Conservation (phyloP, 2,113 vertebrate genomes). For the Clarias batrachus region DNA sequence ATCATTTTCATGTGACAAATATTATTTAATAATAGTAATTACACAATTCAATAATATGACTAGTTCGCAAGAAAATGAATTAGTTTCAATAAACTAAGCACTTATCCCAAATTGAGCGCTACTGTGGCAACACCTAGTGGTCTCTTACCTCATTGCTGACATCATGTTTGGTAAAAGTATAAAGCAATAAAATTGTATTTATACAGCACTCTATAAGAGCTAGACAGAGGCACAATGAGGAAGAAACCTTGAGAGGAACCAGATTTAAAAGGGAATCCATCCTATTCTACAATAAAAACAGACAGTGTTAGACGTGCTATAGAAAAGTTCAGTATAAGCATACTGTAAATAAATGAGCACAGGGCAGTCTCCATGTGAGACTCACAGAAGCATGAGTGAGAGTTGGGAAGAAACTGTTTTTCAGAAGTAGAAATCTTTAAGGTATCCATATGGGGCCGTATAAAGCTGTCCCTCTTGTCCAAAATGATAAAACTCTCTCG, state of each 20-base stretch:
- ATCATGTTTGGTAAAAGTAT: not conserved
- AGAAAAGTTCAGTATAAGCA: not conserved
- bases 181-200: not conserved
- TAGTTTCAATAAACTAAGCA: not conserved
- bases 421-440: not conserved
- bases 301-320: not conserved
- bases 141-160: not conserved
- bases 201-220: not conserved
- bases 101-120: not conserved
- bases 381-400: not conserved
- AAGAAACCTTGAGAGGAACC: not conserved
- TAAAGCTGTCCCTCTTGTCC: not conserved
- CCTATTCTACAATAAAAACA: not conserved
- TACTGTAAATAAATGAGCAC: not conserved
- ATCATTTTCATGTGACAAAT: not conserved
- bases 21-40: not conserved
- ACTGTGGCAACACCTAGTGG: slow-evolving; percentile 26
- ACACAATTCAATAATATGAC: not conserved
- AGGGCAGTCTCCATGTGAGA: not conserved
- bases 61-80: not conserved
- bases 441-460: not conserved
- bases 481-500: not conserved
- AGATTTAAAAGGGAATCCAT: not conserved
- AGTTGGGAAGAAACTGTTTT: not conserved
- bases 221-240: not conserved